Conservation (phyloP, 1,140 invertebrate genomes). For the Phymastichus coffea region DNA sequence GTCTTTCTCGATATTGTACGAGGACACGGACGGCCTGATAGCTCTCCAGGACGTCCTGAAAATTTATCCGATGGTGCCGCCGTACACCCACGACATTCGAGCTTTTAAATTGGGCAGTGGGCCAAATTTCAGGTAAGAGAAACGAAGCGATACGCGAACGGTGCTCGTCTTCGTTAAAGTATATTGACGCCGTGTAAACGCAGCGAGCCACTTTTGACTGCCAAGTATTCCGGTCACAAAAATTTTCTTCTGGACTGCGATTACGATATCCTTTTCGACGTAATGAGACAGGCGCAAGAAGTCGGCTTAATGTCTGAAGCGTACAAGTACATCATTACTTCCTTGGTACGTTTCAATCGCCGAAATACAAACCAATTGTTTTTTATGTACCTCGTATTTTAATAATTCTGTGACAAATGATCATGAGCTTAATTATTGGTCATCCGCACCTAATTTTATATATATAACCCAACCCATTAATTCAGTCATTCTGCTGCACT, state of each 20-base stretch:
- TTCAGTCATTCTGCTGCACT: slow-evolving; percentile 79
- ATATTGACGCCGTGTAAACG: too few species aligned
- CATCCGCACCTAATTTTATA: too few species aligned
- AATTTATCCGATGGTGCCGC: slow-evolving; percentile 67
- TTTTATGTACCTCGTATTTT: slow-evolving; percentile 63
- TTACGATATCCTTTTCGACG: slow-evolving; percentile 65
- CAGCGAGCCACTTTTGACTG: slow-evolving; percentile 32
- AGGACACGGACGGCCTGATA: slow-evolving; percentile 75
- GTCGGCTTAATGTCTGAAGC: slow-evolving; percentile 90
- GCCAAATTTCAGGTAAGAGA: slow-evolving; percentile 57
- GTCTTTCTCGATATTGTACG: slow-evolving; percentile 85
- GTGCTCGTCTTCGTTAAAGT: too few species aligned
- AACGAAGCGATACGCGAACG: too few species aligned
- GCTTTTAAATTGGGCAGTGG: slow-evolving; percentile 61
- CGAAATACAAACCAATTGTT: slow-evolving; percentile 39
- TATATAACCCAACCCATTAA: too few species aligned
- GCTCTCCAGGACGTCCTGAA: slow-evolving; percentile 75
- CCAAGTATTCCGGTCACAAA: slow-evolving; percentile 37
- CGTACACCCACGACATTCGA: slow-evolving; percentile 58
- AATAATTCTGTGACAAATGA: too few species aligned
- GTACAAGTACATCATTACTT: slow-evolving; percentile 83
- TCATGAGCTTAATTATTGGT: too few species aligned
- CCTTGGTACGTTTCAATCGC: slow-evolving; percentile 55
- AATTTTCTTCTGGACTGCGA: slow-evolving; percentile 79
- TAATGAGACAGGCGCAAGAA: slow-evolving; percentile 87